Conservation (phyloP, 1,140 invertebrate genomes). For the Nephotettix cincticeps region DNA sequence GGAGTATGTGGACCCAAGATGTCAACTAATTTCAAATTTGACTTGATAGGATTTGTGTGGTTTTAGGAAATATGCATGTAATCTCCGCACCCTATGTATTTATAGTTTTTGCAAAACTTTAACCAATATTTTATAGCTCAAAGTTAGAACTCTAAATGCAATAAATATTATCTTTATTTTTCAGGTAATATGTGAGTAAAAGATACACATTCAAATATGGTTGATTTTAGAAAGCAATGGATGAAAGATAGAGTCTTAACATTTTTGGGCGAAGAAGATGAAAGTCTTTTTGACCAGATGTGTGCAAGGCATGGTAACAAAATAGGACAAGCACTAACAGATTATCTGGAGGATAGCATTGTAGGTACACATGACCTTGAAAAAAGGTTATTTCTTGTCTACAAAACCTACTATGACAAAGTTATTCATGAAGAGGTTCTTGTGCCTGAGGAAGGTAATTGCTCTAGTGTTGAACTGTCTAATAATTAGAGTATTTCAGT, state of each 20-base stretch:
- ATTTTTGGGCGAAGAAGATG: constrained; percentile 46
- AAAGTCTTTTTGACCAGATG: constrained; percentile 49
- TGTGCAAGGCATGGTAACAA: constrained; percentile 46
- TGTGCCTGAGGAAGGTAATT: constrained; percentile 57
- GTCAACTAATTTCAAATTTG: too few species aligned
- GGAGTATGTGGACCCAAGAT: too few species aligned
- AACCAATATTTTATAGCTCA: too few species aligned
- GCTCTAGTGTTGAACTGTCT: too few species aligned
- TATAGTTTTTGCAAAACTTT: too few species aligned
- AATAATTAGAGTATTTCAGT: too few species aligned
- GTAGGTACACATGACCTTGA: constrained; percentile 39
- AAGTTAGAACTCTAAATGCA: too few species aligned
- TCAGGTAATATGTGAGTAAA: too few species aligned
- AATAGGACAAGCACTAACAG: constrained; percentile 45
- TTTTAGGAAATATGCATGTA: too few species aligned
- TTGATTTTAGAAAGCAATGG: constrained; percentile 50
- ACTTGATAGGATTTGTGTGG: too few species aligned
- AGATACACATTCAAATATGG: constrained; percentile 26
- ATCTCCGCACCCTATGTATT: too few species aligned
- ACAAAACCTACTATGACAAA: constrained; percentile 55
- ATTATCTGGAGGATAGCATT: constrained; percentile 48
- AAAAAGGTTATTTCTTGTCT: constrained; percentile 52
- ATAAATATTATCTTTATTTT: too few species aligned
- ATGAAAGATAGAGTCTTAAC: constrained; percentile 46
- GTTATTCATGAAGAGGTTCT: constrained; percentile 55